Conservation (phyloP, 2,888 invertebrate species). For the Hypolimnas misippus region DNA sequence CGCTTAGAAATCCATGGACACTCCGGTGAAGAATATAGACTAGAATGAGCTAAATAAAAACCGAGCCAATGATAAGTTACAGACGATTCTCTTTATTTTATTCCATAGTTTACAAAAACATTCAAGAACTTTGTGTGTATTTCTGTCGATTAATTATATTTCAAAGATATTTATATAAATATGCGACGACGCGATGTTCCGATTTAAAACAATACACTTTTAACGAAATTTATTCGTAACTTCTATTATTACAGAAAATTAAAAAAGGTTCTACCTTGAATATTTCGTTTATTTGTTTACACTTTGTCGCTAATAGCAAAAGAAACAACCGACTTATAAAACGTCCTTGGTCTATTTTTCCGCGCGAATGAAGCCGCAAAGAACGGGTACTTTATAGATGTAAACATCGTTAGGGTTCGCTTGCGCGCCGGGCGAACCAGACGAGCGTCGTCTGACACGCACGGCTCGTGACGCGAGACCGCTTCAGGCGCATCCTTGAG, state of each 20-base stretch:
- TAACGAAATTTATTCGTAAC: too few species aligned
- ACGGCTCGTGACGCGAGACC: conserved; percentile 18
- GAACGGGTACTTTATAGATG: neutral
- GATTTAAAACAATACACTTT: too few species aligned
- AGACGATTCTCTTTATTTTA: neutral
- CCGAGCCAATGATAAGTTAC: conserved; percentile 1
- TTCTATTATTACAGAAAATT: too few species aligned
- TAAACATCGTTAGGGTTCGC: neutral
- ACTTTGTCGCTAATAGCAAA: neutral
- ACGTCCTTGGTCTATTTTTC: neutral
- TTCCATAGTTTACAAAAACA: neutral
- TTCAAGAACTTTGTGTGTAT: neutral
- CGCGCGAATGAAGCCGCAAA: neutral
- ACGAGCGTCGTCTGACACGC: neutral
- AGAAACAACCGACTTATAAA: neutral
- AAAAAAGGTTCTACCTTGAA: too few species aligned
- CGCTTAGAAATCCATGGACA: neutral
- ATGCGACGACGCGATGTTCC: too few species aligned
- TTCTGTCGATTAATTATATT: too few species aligned
- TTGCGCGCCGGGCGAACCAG: neutral
- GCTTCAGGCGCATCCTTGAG: conserved; percentile 17
- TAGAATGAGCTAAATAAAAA: neutral
- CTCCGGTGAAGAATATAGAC: too few species aligned
- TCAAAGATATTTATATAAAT: too few species aligned
- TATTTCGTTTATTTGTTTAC: neutral